These are phyloP conservation scores for Delichon dasypus DNA, from an alignment of 2,797 vertebrate genomes.

Conservation along the genomic window DNA sequence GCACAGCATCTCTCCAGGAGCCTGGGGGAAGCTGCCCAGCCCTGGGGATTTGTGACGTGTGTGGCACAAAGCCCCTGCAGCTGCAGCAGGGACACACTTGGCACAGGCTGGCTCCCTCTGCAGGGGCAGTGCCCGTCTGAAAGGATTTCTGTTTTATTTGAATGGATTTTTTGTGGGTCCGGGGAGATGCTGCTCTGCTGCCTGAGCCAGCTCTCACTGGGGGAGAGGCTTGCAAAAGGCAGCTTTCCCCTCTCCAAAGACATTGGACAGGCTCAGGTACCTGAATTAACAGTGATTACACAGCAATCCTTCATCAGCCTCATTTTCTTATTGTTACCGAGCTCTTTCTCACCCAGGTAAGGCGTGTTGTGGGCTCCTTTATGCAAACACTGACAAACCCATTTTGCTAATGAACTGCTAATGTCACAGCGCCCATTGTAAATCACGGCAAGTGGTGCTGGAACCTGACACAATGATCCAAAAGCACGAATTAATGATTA, in stretches of 20 bases:
- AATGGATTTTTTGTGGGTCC: not conserved
- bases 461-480: constrained; percentile 15
- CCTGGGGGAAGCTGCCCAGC: not conserved
- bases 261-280: not conserved
- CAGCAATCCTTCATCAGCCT: not conserved
- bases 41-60: not conserved
- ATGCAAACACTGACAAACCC: not conserved
- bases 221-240: not conserved
- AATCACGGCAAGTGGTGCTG: not conserved
- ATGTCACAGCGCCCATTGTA: not conserved
- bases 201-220: not conserved
- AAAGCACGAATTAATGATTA: not conserved
- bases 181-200: not conserved
- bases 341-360: not conserved
- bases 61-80: not conserved
- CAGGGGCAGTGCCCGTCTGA: not conserved
- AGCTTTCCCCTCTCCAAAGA: not conserved
- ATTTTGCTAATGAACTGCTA: constrained; percentile 41
- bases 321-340: not conserved
- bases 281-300: not conserved
- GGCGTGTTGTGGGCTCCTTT: not conserved
- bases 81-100: not conserved
- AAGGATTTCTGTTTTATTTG: not conserved
- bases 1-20: not conserved
- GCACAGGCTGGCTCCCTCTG: not conserved